These are phyloP conservation scores for Orthosia cruda DNA, from an alignment of 2,888 invertebrate genomes.

Conservation along the genomic window DNA sequence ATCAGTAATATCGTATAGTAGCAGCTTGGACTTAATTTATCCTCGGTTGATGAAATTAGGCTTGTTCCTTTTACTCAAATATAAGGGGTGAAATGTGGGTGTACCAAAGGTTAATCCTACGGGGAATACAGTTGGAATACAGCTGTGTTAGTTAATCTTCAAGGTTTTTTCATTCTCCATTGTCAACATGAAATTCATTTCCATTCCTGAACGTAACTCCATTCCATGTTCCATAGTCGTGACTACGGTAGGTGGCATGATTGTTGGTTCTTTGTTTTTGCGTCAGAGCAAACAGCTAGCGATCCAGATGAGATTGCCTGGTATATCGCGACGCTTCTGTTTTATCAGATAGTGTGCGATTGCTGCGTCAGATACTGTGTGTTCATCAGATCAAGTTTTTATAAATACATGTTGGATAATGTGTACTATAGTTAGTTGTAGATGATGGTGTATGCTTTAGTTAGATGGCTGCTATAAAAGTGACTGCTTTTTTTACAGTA, in stretches of 20 bases:
- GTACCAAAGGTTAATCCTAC: not conserved
- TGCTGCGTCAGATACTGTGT: constrained; percentile 15
- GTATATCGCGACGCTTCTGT: constrained; percentile 2
- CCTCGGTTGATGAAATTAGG: too few relatives aligned
- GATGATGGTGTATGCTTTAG: not conserved
- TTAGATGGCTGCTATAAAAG: not conserved
- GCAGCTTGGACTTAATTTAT: not conserved
- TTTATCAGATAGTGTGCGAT: constrained; percentile 43
- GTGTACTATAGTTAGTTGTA: too few relatives aligned
- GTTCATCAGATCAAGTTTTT: too few relatives aligned
- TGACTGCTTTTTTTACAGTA: not conserved
- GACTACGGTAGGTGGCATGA: constrained; percentile 23
- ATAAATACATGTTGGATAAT: too few relatives aligned
- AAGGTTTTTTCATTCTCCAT: not conserved
- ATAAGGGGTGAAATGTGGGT: not conserved
- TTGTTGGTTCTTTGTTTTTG: constrained; percentile 47
- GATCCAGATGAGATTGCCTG: constrained; percentile 51
- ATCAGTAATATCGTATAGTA: not conserved
- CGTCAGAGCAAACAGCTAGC: constrained; percentile 23
- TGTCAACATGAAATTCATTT: not conserved
- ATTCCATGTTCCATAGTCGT: not conserved
- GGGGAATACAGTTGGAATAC: not conserved
- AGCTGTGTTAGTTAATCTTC: too few relatives aligned
- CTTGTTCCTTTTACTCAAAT: too few relatives aligned
- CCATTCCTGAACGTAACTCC: not conserved